phyloP scores from a whole-genome alignment of 2,797 vertebrate species.

The Pseudopleuronectes americanus region DNA sequence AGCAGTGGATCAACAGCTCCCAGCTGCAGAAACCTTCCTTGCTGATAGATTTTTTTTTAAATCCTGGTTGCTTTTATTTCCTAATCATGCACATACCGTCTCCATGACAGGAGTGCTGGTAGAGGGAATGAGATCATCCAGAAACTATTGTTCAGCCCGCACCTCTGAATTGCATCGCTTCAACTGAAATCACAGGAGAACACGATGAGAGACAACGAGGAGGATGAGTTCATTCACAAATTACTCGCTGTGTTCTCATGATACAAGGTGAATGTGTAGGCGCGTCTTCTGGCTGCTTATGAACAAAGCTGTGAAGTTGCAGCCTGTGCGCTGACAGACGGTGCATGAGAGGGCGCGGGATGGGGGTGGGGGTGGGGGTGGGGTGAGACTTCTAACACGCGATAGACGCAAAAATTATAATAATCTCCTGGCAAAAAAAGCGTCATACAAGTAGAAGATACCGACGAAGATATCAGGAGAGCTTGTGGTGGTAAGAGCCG shows the following conservation, averaged over 20 bases:
- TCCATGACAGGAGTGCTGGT: slow-evolving; percentile 30
- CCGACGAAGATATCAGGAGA: no score
- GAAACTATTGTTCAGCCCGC: slow-evolving; percentile 37
- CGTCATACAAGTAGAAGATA: no score
- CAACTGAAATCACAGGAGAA: slow-evolving; percentile 25
- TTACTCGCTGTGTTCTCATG: slow-evolving; percentile 14
- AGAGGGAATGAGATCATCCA: slow-evolving; percentile 46
- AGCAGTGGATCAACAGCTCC: slow-evolving; percentile 46
- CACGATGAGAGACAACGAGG: slow-evolving; percentile 30
- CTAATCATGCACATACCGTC: slow-evolving; percentile 24
- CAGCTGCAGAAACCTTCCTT: slow-evolving; percentile 21
- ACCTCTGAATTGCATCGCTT: slow-evolving; percentile 19
- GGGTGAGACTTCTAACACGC: no score
- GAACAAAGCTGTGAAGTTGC: slow-evolving; percentile 24
- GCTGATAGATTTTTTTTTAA: slow-evolving; percentile 11
- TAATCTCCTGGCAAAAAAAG: no score
- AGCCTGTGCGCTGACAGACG: slow-evolving; percentile 24
- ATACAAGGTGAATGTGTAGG: slow-evolving; percentile 16
- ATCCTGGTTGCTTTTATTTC: slow-evolving; percentile 6
- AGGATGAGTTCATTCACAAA: slow-evolving; percentile 64
- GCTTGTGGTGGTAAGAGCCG: no score
- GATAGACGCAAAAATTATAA: no score
- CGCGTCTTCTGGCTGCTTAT: background rate
- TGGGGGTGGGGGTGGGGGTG: no score
- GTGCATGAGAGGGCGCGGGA: no score